Base-by-base conservation (phyloP, 2,113 vertebrate genomes). In the Anguilla japonica region DNA sequence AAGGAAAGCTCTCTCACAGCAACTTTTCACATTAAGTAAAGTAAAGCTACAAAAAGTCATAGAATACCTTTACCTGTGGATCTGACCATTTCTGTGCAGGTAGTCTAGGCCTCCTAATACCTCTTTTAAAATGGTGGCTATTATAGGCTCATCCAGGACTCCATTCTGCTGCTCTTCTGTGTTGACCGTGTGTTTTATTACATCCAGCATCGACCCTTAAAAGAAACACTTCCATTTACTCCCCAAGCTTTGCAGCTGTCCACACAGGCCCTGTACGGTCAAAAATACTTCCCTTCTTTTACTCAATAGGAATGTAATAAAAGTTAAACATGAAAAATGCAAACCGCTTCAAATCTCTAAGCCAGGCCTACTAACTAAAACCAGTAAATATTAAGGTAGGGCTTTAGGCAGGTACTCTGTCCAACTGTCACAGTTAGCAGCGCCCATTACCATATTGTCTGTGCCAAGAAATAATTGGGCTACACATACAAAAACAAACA, bases 121-220 rank as follows among this genome's bases (percentile, higher is more conserved):
- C 91, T 99, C 98, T 91, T 98, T 99, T 90, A 99, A 96, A 93
- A 99, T 99, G n/a, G 97, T 98, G 87, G 98, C 97, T 93, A 99
- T 99, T 60, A 98, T 97, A 15, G 97, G 94, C 90, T 99, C 98
- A 88, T 99, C 98, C 84, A 99, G 95, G 18, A 97, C 95, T 46
- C 97, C 97, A 22, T 94, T 98, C 93, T 95, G 97, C 87, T 98
- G 97, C 78, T 99, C 98, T 53, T 97, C 98, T 95, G 96, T 95
- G 92, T 93, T 97, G 87, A 97, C 94, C 34, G 96, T 96, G 92
- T 98, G 96, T 92, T 99, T 99, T 93, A 99, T 98, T 93, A 99
- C 98, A 92, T 99, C 98, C 95, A 99, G 94, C 97, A 99, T 98
- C 18, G 98, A 99, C 88, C 98, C 98, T 99, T 80, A 40, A 40